Base-by-base conservation (phyloP, 1,140 invertebrate genomes). In the Ptiloglossa arizonensis region DNA sequence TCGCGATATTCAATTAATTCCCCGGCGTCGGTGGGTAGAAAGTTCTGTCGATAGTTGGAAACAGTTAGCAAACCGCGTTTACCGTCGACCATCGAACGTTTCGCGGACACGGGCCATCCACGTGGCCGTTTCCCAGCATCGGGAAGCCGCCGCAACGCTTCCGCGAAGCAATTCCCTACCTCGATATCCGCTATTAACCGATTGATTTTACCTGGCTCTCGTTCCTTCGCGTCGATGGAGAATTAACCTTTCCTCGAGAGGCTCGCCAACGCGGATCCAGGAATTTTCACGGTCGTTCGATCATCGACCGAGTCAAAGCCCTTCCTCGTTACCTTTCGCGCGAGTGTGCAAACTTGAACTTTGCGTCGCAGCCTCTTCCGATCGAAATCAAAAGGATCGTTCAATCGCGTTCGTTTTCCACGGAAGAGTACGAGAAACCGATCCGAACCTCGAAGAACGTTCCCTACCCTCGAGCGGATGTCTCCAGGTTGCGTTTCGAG, bases 1-100 rank as follows among this genome's bases (percentile, higher is more conserved):
- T 81, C 78, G 79, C 80, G 83, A 86, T 90, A 90, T 90, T 89
- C 90, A 90, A 90, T 90, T 90, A 90, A 89, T 90, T 87, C 80
- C 71, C 68, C 52, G 83, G 64, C 76, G 62, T 35, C 44, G 27
- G 15, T 52, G 50, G 83, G 80, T 76, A 79, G 87, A 87, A 89
- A 89, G 85, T 89, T 87, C 86, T 86, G 83, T 87, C 88, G 88
- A 91, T 90, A 90, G 89, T 90, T 89, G 41, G 66, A 71, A 87
- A 89, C 87, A 87, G 87, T 87, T 86, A 50, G 77, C 70, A 86
- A n/a, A 85, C 81, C 86, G 77, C 85, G 82, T 85, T 85, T 85
- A 80, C 76, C 81, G 29, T 68, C 73, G 83, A 54, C 80, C 85
- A 87, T 88, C 80, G 82, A 82, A 87, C 87, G 79, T 84, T 84